Evolutionary conservation across 2,113 vertebrate genomes (phyloP).

Genomic region (Halcyon senegalensis): DNA sequence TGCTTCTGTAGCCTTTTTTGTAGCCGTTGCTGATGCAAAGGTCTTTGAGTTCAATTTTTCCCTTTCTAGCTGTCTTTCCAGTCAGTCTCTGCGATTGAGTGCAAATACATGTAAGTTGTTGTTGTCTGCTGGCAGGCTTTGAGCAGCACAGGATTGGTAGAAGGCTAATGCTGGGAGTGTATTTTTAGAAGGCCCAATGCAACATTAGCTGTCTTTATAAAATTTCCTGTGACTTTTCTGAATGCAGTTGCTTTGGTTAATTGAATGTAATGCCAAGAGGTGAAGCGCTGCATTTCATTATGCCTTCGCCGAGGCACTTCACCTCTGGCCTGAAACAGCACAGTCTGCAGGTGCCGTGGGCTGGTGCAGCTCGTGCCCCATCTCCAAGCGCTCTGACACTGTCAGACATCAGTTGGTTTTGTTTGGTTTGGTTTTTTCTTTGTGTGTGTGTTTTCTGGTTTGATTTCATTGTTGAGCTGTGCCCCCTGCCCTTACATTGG

Average conservation of each 20-base stretch:
- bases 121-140: background rate
- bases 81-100: background rate
- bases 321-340: background rate
- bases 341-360: accelerated
- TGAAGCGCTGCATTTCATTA: background rate
- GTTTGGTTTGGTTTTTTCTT: background rate
- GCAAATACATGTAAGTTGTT: background rate
- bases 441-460: background rate
- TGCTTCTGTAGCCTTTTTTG: background rate
- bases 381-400: background rate
- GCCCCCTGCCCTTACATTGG: background rate
- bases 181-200: background rate
- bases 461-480: background rate
- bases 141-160: background rate
- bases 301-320: background rate
- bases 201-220: background rate
- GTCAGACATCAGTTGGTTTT: too few relatives aligned
- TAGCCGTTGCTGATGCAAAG: background rate
- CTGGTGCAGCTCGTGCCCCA: background rate
- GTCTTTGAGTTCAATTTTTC: background rate
- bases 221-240: background rate
- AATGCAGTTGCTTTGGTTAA: background rate
- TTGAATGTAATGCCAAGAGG: background rate
- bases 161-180: background rate
- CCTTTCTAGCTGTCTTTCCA: background rate